Percentiles rank a stretch among this genome's conserved stretches.
phyloP scores from a whole-genome alignment of 2,113 vertebrate species.

The Euleptes europaea region DNA sequence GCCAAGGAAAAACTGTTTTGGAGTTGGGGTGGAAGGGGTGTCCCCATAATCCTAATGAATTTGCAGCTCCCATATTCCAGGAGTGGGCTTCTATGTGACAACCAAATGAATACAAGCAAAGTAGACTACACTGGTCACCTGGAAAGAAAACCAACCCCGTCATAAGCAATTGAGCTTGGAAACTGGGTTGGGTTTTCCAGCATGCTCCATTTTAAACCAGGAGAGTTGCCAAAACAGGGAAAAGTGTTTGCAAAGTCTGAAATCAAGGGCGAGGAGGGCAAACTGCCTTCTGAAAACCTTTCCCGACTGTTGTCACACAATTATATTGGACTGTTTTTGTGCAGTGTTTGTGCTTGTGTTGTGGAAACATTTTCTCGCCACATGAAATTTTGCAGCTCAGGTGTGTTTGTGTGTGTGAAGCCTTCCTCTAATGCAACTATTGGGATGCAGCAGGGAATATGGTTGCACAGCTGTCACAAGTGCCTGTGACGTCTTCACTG shows the following conservation, averaged over 20 bases:
- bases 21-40: not conserved
- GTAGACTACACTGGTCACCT: conserved; percentile 48
- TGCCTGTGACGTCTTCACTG: not conserved
- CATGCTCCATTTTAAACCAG: conserved; percentile 62
- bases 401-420: not conserved
- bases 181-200: conserved; percentile 61
- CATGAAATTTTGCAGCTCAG: not conserved
- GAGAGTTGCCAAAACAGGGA: not conserved
- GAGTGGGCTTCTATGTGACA: conserved; percentile 51
- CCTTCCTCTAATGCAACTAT: not conserved
- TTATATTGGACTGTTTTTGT: not conserved
- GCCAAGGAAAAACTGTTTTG: conserved; percentile 58
- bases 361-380: not conserved
- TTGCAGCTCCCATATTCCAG: conserved; percentile 50
- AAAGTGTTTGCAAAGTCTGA: not conserved
- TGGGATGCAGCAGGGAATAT: not conserved
- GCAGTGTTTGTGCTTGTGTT: not conserved
- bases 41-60: conserved; percentile 43
- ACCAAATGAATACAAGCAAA: conserved; percentile 49
- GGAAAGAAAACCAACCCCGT: conserved; percentile 9
- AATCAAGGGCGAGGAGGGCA: conserved; percentile 43
- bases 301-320: no score
- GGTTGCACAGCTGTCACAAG: not conserved
- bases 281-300: conserved; percentile 27
- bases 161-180: conserved; percentile 29